Conservation (phyloP, 2,113 vertebrate species). For the Cervus canadensis region DNA sequence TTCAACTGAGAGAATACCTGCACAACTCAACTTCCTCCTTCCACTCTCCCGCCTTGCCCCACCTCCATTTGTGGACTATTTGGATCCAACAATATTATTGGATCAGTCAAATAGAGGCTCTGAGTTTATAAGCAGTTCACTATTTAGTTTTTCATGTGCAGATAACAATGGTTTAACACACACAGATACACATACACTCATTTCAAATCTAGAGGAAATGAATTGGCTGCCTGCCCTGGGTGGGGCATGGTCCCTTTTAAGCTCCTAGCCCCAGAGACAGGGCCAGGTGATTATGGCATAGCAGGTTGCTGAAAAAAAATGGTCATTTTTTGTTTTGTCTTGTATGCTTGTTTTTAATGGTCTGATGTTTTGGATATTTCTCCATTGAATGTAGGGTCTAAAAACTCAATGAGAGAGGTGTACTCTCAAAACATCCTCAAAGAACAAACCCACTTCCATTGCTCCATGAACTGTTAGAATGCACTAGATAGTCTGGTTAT, state of each 20-base stretch:
- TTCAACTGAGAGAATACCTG: neutral
- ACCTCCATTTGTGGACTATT: neutral
- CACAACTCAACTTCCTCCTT: neutral
- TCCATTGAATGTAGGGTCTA: constrained; percentile 24
- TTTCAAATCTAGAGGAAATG: neutral
- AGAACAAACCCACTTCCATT: constrained; percentile 52
- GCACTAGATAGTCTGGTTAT: constrained; percentile 52
- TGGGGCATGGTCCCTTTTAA: neutral
- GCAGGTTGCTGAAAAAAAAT: constrained; percentile 21
- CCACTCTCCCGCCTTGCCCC: too few species aligned
- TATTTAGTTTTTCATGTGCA: neutral
- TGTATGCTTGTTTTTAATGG: constrained; percentile 45
- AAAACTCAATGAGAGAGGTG: constrained; percentile 60
- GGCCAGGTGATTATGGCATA: constrained; percentile 30
- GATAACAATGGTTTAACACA: neutral
- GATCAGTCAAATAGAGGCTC: neutral
- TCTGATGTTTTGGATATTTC: constrained; percentile 37
- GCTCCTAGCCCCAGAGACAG: neutral
- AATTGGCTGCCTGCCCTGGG: neutral
- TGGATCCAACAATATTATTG: neutral
- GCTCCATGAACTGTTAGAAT: constrained; percentile 36
- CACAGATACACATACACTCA: neutral
- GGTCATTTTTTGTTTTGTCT: constrained; percentile 41
- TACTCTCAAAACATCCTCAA: constrained; percentile 47
- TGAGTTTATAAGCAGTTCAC: neutral